phyloP scores from a whole-genome alignment of 2,888 invertebrate species.

The Temnothorax rugatulus region DNA sequence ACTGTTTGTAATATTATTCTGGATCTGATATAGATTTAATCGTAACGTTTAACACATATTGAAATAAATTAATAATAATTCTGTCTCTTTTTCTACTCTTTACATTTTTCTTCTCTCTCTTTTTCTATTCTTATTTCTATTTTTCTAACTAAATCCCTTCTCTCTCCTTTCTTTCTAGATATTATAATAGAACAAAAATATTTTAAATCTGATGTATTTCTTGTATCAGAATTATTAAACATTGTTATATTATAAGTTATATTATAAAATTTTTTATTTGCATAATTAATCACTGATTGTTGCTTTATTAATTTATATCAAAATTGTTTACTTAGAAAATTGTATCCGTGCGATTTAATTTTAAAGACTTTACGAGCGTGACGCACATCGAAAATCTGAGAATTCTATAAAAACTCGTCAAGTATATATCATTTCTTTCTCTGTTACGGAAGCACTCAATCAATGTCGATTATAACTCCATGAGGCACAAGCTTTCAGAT shows the following conservation, averaged over 20 bases:
- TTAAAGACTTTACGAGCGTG: background rate
- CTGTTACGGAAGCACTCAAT: slow-evolving; percentile 29
- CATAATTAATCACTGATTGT: background rate
- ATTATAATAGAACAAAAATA: background rate
- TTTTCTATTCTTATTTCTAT: background rate
- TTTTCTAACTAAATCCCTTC: background rate
- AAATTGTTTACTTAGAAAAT: background rate
- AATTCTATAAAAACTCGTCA: slow-evolving; percentile 41
- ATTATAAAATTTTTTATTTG: slow-evolving; percentile 1
- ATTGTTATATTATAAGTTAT: background rate
- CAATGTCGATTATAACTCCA: slow-evolving; percentile 56
- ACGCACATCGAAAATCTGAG: slow-evolving; percentile 8
- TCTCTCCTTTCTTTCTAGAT: background rate
- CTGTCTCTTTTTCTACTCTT: background rate
- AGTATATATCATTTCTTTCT: slow-evolving; percentile 20
- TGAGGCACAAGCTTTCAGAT: slow-evolving; percentile 69
- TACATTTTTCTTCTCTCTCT: background rate
- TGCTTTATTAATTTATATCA: background rate
- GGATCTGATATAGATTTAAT: background rate
- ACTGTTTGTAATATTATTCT: background rate
- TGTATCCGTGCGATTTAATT: background rate
- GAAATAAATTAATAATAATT: background rate
- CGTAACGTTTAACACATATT: background rate
- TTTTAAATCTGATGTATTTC: background rate
- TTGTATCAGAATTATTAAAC: background rate